Base-by-base conservation (phyloP, 1,140 invertebrate species). In the Drosophila eugracilis region DNA sequence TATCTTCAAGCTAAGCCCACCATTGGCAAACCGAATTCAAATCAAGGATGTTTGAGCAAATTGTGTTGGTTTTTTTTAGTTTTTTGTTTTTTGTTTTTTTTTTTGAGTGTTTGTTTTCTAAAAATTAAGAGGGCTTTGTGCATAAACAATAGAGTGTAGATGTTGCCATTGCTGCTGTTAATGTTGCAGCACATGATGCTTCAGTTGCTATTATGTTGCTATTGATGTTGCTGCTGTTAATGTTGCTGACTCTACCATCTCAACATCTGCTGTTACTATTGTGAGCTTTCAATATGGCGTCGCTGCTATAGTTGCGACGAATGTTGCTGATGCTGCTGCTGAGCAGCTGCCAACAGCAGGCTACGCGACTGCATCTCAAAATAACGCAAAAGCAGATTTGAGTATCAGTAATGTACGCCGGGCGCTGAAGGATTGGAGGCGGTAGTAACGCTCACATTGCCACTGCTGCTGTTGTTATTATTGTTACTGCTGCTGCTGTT, bases 381-480 rank as follows among this genome's bases (percentile, higher is more conserved):
- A 65, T 91, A 90, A 74, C 84, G 86, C 66, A 90, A 88, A 78
- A 91, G 76, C 57, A 91, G 76, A 74, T 88, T 89, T 75, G 90
- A 91, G 89, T 91, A 91, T 91, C 90, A 91, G 90, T 91, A 91
- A 89, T 91, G 88, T 75, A 90, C 88, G 63, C 75, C 81, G 9
- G 90, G 70, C 39, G 90, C 91, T 42, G 84, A 47, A 4, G 75
- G 72, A 74, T 75, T 88, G 15, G 75, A 57, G 26, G 72, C 62
- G 41, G 63, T 45, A 45, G 28, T 60, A 1, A 58, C 36, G 34
- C 34, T 72, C 9, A 53, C 65, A 5, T 19, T 65, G 48, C 78
- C 78, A 28, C 63, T 78, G 12, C 57, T 79, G 1, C 65, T 47
- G 15, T 58, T 19, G 28, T 41, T 32, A 1, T 49, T 30, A 24